phyloP scores from a whole-genome alignment of 1,140 invertebrate genomes.

The Micrasema minimum region DNA sequence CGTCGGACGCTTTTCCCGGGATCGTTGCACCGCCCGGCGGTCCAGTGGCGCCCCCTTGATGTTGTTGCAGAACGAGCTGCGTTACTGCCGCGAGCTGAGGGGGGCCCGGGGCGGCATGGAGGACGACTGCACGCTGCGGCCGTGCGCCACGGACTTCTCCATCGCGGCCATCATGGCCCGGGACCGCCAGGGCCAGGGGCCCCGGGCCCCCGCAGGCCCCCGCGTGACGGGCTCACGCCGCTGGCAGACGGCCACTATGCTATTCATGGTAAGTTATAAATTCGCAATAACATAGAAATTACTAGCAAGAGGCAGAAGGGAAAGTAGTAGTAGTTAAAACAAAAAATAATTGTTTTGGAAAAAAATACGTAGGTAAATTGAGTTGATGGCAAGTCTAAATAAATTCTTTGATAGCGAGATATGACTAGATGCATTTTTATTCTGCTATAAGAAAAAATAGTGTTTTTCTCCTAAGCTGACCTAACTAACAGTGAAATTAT shows the following conservation, averaged over 20 bases:
- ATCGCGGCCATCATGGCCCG: slow-evolving; percentile 87
- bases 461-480: too few relatives aligned
- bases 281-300: too few relatives aligned
- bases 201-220: slow-evolving; percentile 55
- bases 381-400: too few relatives aligned
- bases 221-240: slow-evolving; percentile 62
- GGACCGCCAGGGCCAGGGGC: slow-evolving; percentile 66
- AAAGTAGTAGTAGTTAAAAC: too few relatives aligned
- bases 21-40: neutral
- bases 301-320: too few relatives aligned
- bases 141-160: slow-evolving; percentile 86
- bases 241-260: slow-evolving; percentile 46
- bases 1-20: neutral
- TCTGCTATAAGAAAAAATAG: too few relatives aligned
- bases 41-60: slow-evolving; percentile 57
- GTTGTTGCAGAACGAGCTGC: slow-evolving; percentile 62
- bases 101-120: slow-evolving; percentile 62
- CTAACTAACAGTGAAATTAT: too few relatives aligned
- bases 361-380: too few relatives aligned
- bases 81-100: slow-evolving; percentile 56
- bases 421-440: too few relatives aligned
- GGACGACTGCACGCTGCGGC: slow-evolving; percentile 70
- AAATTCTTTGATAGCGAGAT: too few relatives aligned
- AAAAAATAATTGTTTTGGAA: too few relatives aligned
- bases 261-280: slow-evolving; percentile 48